These are phyloP conservation scores for Blastomussa wellsi DNA, from an alignment of 92 coral and sea anemone species.

Conservation along the genomic window DNA sequence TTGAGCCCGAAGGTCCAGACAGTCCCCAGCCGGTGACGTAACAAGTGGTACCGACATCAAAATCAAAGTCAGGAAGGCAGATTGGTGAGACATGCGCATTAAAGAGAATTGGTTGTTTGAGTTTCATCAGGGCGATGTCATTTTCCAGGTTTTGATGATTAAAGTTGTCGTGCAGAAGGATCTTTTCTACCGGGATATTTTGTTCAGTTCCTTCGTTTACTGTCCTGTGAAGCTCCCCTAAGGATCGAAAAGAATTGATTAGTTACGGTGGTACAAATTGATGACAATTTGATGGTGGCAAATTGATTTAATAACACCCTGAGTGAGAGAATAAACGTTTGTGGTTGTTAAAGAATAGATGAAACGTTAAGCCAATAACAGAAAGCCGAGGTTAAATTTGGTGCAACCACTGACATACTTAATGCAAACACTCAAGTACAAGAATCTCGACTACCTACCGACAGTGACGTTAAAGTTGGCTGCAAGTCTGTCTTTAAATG, in stretches of 20 bases:
- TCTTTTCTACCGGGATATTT: slow-evolving; percentile 67
- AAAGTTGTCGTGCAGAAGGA: slow-evolving; percentile 69
- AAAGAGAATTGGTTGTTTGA: slow-evolving; percentile 61
- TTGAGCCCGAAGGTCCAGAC: slow-evolving; percentile 30
- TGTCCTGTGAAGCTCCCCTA: slow-evolving; percentile 73
- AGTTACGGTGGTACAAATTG: background rate
- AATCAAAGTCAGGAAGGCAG: slow-evolving; percentile 75
- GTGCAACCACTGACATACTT: background rate
- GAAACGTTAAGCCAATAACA: background rate
- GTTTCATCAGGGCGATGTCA: slow-evolving; percentile 85
- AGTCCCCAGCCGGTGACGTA: slow-evolving; percentile 94
- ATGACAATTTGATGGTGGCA: background rate
- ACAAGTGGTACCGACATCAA: slow-evolving; percentile 74
- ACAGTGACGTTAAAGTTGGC: slow-evolving; percentile 69
- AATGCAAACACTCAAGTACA: background rate
- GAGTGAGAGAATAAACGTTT: background rate
- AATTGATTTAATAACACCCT: background rate
- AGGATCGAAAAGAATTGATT: background rate
- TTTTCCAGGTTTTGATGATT: slow-evolving; percentile 43
- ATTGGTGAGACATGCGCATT: slow-evolving; percentile 72
- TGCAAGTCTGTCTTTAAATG: background rate
- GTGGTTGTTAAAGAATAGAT: background rate
- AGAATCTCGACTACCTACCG: slow-evolving; percentile 42
- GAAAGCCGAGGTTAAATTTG: background rate
- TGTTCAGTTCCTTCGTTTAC: slow-evolving; percentile 76